Evolutionary conservation across 1,140 invertebrate species (phyloP).

Genomic region (Listronotus bonariensis): DNA sequence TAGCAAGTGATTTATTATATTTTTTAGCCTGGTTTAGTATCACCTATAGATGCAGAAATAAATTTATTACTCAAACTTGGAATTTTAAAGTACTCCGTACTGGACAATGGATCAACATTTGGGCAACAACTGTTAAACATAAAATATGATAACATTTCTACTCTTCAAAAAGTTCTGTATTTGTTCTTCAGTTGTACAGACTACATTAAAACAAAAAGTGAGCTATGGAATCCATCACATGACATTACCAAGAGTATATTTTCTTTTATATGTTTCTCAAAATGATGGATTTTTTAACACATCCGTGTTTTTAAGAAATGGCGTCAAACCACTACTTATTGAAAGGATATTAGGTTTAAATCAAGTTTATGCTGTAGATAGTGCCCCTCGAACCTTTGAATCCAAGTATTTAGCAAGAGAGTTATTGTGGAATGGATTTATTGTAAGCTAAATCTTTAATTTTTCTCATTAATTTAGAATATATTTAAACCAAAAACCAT

Average conservation of each 20-base stretch:
- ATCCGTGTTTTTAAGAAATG: slow-evolving; percentile 49
- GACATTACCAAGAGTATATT: slow-evolving; percentile 40
- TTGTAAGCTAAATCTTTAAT: slow-evolving; percentile 41
- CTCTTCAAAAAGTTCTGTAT: slow-evolving; percentile 45
- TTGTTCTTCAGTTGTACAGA: slow-evolving; percentile 39
- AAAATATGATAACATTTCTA: slow-evolving; percentile 48
- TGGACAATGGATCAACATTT: slow-evolving; percentile 48
- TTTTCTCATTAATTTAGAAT: too few relatives aligned
- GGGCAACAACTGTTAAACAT: slow-evolving; percentile 54
- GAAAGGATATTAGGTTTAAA: slow-evolving; percentile 51
- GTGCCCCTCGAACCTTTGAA: slow-evolving; percentile 42
- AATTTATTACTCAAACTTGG: slow-evolving; percentile 45
- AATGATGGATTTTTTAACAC: slow-evolving; percentile 51
- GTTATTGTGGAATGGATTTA: slow-evolving; percentile 55
- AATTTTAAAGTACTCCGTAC: slow-evolving; percentile 49
- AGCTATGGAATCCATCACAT: slow-evolving; percentile 44
- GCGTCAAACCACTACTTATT: slow-evolving; percentile 48
- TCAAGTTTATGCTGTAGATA: slow-evolving; percentile 47
- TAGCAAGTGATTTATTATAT: too few relatives aligned
- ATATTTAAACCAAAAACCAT: too few relatives aligned
- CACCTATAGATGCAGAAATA: slow-evolving; percentile 47
- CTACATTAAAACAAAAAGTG: slow-evolving; percentile 48
- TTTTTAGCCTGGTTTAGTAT: slow-evolving; percentile 46
- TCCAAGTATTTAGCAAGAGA: slow-evolving; percentile 53
- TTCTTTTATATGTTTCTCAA: slow-evolving; percentile 41